Conservation (phyloP, 2,888 invertebrate genomes). For the Tetramorium bicarinatum region DNA sequence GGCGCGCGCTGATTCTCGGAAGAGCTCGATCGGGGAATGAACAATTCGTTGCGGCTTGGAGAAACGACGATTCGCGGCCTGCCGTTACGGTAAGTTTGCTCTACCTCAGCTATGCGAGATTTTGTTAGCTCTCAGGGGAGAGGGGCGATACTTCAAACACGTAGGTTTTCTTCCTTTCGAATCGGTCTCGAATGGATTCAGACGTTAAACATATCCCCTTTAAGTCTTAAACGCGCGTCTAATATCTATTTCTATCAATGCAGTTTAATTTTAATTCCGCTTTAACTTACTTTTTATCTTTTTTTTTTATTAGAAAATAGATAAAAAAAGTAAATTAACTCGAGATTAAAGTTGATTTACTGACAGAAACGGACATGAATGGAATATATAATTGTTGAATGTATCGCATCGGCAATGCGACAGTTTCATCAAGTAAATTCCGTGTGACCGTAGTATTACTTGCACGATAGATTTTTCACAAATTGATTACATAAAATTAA, state of each 20-base stretch:
- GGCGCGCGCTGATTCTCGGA: not conserved
- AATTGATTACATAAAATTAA: not conserved
- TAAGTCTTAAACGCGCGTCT: not conserved
- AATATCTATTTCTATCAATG: too few relatives aligned
- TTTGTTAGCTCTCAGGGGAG: too few relatives aligned
- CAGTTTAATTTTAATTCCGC: not conserved
- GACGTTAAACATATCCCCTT: not conserved
- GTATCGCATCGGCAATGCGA: not conserved
- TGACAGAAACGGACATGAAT: not conserved
- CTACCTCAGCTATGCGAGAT: not conserved
- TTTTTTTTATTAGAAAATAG: not conserved
- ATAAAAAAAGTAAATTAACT: not conserved
- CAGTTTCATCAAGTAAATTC: conserved; percentile 5
- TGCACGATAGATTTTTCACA: not conserved
- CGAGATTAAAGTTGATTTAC: not conserved
- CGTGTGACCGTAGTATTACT: conserved; percentile 5
- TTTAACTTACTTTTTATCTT: not conserved
- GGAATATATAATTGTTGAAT: not conserved
- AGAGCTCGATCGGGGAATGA: not conserved
- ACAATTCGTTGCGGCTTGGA: not conserved
- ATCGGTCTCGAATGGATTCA: not conserved
- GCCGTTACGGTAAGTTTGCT: conserved; percentile 14
- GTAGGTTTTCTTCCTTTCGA: not conserved
- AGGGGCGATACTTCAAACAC: not conserved
- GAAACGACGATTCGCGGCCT: not conserved